Percentiles rank a stretch among this genome's conserved stretches.
Conservation (phyloP, 2,888 invertebrate genomes). For the Lymantria dispar region DNA sequence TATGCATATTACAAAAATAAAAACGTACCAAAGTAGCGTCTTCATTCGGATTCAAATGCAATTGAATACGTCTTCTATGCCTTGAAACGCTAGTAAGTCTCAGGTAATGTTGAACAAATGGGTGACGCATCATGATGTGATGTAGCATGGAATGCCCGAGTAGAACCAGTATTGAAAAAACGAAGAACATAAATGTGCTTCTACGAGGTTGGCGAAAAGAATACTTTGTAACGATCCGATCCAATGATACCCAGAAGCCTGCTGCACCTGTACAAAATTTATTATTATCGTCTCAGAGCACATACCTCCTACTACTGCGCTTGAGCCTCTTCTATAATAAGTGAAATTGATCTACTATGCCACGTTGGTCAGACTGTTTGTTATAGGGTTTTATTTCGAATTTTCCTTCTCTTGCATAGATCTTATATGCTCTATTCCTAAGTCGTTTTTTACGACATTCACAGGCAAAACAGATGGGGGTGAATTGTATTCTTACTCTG, state of each 20-base stretch:
- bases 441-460: too few relatives aligned
- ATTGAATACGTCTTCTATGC: slow-evolving; percentile 88
- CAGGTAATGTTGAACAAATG: slow-evolving; percentile 92
- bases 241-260: slow-evolving; percentile 92
- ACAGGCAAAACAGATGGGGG: too few relatives aligned
- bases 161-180: slow-evolving; percentile 89
- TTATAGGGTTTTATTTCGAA: too few relatives aligned
- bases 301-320: too few relatives aligned
- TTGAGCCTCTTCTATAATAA: too few relatives aligned
- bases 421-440: too few relatives aligned
- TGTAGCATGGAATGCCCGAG: slow-evolving; percentile 90
- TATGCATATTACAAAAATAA: not conserved
- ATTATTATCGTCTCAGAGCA: too few relatives aligned
- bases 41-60: slow-evolving; percentile 92
- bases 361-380: too few relatives aligned
- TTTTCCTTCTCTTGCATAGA: too few relatives aligned
- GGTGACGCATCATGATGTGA: slow-evolving; percentile 88
- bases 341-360: too few relatives aligned
- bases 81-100: slow-evolving; percentile 88
- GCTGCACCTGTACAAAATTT: slow-evolving; percentile 85
- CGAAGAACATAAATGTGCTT: slow-evolving; percentile 94
- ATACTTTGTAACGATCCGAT: slow-evolving; percentile 92
- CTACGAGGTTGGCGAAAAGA: slow-evolving; percentile 88
- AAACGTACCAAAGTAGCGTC: slow-evolving; percentile 88
- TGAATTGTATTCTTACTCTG: too few relatives aligned